Evolutionary conservation across 2,888 invertebrate species (phyloP).

Genomic region (Euproctis similis): DNA sequence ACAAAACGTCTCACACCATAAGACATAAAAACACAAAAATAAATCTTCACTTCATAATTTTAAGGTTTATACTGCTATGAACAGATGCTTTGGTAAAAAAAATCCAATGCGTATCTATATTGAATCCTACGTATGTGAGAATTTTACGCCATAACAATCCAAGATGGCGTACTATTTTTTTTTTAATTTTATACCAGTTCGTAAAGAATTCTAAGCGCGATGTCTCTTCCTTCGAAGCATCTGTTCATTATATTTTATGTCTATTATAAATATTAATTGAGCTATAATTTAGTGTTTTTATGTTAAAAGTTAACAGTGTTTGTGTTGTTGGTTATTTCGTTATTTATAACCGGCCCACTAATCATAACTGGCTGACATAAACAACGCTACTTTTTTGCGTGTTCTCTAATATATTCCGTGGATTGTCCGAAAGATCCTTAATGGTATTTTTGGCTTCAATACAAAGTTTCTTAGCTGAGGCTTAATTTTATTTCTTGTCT

Average conservation of each 20-base stretch:
- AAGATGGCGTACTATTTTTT: conserved; percentile 1
- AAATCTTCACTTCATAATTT: not conserved
- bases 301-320: too few relatives aligned
- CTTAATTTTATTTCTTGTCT: too few relatives aligned
- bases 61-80: conserved; percentile 3
- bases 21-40: not conserved
- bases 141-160: conserved; percentile 22
- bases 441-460: too few relatives aligned
- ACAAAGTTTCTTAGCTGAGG: too few relatives aligned
- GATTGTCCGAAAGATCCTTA: too few relatives aligned
- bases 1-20: conserved; percentile 18
- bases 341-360: too few relatives aligned
- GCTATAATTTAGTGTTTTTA: conserved; percentile 6
- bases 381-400: too few relatives aligned
- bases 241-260: conserved; percentile 12
- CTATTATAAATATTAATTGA: conserved; percentile 5
- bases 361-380: too few relatives aligned
- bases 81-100: conserved; percentile 7
- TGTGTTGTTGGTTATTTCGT: too few relatives aligned
- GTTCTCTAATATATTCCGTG: too few relatives aligned
- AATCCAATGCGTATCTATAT: conserved; percentile 15
- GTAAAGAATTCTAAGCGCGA: conserved; percentile 20
- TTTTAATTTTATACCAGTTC: conserved; percentile 17
- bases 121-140: conserved; percentile 25
- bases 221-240: conserved; percentile 19